These are phyloP conservation scores for Suricata suricatta DNA, from an alignment of 2,113 vertebrate genomes.

Conservation along the genomic window DNA sequence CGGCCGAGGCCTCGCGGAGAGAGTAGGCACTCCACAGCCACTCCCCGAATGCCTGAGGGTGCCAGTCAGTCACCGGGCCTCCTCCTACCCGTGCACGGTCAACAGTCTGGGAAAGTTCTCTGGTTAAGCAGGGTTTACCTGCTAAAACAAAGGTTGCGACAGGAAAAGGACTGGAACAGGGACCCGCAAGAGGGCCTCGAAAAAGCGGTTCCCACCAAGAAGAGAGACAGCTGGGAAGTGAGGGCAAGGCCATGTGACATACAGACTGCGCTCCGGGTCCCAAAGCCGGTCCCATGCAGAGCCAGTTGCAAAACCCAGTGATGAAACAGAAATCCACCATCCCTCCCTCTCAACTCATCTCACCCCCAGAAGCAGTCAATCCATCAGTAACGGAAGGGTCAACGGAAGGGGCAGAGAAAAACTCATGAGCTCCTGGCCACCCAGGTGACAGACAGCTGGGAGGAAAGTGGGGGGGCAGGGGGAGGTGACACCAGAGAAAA, in stretches of 20 bases:
- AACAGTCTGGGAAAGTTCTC: slow-evolving; percentile 63
- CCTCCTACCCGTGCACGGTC: slow-evolving; percentile 46
- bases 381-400: not conserved
- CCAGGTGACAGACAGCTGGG: not conserved
- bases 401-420: not conserved
- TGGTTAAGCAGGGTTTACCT: slow-evolving; percentile 26
- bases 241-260: not conserved
- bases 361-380: not conserved
- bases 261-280: not conserved
- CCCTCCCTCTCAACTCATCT: not conserved
- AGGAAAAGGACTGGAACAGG: not conserved
- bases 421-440: not conserved
- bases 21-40: slow-evolving; percentile 16
- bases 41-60: slow-evolving; percentile 61
- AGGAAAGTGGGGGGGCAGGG: too few species aligned
- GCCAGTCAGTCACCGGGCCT: slow-evolving; percentile 56
- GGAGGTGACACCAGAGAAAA: not conserved
- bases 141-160: slow-evolving; percentile 28
- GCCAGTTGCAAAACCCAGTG: not conserved
- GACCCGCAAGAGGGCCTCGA: not conserved
- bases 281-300: not conserved
- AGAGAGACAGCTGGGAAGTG: not conserved
- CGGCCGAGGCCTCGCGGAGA: not conserved
- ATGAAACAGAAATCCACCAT: not conserved
- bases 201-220: not conserved